These are phyloP conservation scores for Hemiprocne comata DNA, from an alignment of 2,113 vertebrate species.

Conservation along the genomic window DNA sequence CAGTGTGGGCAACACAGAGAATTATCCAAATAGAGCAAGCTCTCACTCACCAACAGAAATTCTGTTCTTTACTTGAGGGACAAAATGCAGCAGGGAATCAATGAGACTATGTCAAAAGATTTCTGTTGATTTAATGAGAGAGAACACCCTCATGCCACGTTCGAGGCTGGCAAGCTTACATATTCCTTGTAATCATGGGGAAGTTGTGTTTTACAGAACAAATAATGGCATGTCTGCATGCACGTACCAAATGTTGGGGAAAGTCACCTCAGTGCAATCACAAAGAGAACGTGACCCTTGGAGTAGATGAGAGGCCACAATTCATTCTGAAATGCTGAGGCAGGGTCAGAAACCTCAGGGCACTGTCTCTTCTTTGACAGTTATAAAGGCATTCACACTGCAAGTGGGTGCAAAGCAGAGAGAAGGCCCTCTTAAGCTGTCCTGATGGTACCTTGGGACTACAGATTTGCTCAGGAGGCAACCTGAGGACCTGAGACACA, in stretches of 20 bases:
- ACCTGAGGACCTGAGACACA: neutral
- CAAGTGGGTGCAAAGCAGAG: neutral
- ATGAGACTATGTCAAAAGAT: neutral
- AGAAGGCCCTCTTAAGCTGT: neutral
- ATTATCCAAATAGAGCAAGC: neutral
- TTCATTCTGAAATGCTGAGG: neutral
- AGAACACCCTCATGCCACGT: neutral
- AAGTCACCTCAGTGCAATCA: constrained; percentile 24
- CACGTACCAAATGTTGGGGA: neutral
- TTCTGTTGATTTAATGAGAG: neutral
- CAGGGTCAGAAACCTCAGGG: constrained; percentile 18
- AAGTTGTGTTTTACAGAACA: neutral
- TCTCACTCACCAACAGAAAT: neutral
- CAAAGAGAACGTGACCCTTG: neutral
- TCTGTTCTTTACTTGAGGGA: neutral
- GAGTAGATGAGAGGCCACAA: neutral
- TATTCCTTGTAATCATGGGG: neutral
- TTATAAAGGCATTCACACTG: neutral
- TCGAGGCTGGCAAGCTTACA: neutral
- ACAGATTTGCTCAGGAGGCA: neutral
- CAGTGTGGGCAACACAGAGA: neutral
- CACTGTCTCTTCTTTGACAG: neutral
- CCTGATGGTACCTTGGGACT: neutral
- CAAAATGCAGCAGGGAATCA: neutral
- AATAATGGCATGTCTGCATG: constrained; percentile 17